A percentile compares a stretch with the other conserved stretches of the same genome.
Conservation (phyloP, 2,888 invertebrate species). For the Hetaerina titia region DNA sequence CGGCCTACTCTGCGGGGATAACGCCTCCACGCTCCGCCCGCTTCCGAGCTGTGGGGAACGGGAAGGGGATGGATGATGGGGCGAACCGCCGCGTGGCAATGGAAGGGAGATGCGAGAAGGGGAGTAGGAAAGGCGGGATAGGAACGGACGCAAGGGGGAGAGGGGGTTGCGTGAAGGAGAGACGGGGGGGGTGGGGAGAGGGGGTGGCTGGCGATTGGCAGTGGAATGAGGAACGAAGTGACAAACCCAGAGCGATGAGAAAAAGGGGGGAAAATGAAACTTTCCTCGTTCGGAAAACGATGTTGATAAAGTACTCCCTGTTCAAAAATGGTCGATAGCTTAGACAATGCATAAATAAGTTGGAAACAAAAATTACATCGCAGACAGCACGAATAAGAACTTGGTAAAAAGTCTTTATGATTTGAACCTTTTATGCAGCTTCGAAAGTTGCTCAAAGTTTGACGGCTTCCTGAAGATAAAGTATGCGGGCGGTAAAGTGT, state of each 20-base stretch:
- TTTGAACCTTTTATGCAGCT: conserved; percentile 31
- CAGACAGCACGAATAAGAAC: conserved; percentile 27
- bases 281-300: conserved; percentile 3
- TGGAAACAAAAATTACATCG: conserved; percentile 35
- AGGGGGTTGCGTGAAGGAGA: background rate
- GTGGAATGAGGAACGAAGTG: background rate
- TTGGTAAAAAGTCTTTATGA: conserved; percentile 1
- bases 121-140: background rate
- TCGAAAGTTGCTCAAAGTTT: background rate
- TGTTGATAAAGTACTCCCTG: background rate
- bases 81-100: background rate
- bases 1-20: conserved; percentile 42
- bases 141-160: background rate
- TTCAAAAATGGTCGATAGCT: background rate
- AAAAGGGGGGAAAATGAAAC: background rate
- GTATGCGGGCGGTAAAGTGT: background rate
- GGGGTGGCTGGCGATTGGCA: background rate
- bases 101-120: background rate
- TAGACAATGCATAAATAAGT: conserved; percentile 32
- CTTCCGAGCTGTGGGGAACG: background rate
- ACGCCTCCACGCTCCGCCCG: conserved; percentile 24
- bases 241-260: conserved; percentile 33
- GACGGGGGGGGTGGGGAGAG: background rate
- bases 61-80: background rate
- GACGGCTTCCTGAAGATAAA: conserved; percentile 13